Evolutionary conservation across 2,888 invertebrate genomes (phyloP).

Genomic region (Rhyacophila evoluta): DNA sequence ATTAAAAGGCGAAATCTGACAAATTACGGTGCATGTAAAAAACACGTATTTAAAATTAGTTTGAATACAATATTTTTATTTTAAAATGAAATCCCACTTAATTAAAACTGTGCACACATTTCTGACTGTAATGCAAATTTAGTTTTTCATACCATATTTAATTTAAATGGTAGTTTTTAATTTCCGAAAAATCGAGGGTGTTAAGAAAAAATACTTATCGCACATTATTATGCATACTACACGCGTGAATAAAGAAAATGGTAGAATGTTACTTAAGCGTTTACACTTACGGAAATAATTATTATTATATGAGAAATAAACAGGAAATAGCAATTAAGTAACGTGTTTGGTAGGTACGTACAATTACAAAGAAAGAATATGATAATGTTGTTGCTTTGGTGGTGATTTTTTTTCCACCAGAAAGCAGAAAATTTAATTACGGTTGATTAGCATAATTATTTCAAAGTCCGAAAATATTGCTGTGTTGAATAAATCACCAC

Average conservation of each 20-base stretch:
- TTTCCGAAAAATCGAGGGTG: not conserved
- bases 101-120: too few species aligned
- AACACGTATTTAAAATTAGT: too few species aligned
- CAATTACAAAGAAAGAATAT: constrained; percentile 23
- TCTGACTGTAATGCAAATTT: too few species aligned
- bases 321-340: constrained; percentile 28
- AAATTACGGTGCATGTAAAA: too few species aligned
- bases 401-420: not conserved
- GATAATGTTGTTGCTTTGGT: not conserved
- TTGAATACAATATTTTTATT: too few species aligned
- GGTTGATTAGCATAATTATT: constrained; percentile 3
- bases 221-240: not conserved
- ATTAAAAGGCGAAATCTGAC: too few species aligned
- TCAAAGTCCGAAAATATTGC: constrained; percentile 54
- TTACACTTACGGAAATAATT: constrained; percentile 30
- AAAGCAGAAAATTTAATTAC: constrained; percentile 1
- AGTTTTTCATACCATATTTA: not conserved
- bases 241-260: constrained; percentile 11
- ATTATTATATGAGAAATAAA: constrained; percentile 25
- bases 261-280: constrained; percentile 28
- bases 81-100: too few species aligned
- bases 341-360: constrained; percentile 19
- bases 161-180: not conserved
- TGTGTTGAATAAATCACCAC: constrained; percentile 50
- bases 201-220: not conserved